A percentile compares a stretch with the other conserved stretches of the same genome.
Evolutionary conservation across 2,888 invertebrate genomes (phyloP).

Genomic region (Elysia crispata): DNA sequence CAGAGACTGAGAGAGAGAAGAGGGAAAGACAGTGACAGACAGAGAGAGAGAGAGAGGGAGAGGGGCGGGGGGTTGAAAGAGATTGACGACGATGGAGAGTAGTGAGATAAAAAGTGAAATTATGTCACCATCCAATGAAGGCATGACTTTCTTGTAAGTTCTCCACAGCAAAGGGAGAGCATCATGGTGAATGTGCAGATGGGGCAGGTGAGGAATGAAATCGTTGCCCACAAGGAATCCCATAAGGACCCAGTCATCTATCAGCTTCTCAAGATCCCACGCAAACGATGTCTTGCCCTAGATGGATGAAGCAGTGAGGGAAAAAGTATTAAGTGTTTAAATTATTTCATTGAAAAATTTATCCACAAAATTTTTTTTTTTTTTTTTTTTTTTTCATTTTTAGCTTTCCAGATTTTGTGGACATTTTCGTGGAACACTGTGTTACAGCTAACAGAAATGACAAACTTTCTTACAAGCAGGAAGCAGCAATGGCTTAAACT

Average conservation of each 20-base stretch:
- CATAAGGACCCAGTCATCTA: conserved; percentile 99
- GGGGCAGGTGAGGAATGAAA: conserved; percentile 96
- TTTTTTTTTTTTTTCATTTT: too few species aligned
- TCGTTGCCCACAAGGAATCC: conserved; percentile 97
- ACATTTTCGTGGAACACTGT: too few species aligned
- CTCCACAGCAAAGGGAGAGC: conserved; percentile 91
- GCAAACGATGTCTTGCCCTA: conserved; percentile 82
- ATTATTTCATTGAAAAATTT: background rate
- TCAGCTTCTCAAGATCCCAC: conserved; percentile 92
- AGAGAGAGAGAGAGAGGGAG: too few species aligned
- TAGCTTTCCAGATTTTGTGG: too few species aligned
- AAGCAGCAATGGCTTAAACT: too few species aligned
- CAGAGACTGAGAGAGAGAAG: too few species aligned
- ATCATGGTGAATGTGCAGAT: conserved; percentile 94
- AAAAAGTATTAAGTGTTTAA: background rate
- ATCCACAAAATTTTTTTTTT: background rate
- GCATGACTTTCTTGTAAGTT: conserved; percentile 91
- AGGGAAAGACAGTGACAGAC: too few species aligned
- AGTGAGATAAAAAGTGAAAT: conserved; percentile 9
- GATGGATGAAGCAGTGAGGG: conserved; percentile 39
- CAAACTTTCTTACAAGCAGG: too few species aligned
- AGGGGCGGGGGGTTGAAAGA: too few species aligned
- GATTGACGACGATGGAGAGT: background rate
- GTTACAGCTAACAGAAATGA: too few species aligned
- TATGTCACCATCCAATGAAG: conserved; percentile 86